Evolutionary conservation across 2,888 invertebrate genomes (phyloP).

Genomic region (Pelosia muscerda): DNA sequence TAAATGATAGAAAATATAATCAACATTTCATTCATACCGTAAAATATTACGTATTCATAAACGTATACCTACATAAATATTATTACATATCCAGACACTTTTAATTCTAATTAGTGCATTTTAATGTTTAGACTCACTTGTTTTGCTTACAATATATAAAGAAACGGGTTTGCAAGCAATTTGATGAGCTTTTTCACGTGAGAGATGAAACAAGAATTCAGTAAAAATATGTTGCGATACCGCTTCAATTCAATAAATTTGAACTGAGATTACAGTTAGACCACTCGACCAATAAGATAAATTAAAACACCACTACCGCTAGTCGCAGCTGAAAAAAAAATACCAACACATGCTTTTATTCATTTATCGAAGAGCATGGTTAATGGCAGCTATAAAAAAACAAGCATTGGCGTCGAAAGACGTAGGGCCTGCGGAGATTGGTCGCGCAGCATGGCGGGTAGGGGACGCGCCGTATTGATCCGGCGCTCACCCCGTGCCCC

Average conservation of each 20-base stretch:
- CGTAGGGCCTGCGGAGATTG: constrained; percentile 84
- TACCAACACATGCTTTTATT: constrained; percentile 80
- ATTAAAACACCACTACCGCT: constrained; percentile 49
- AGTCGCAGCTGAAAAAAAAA: constrained; percentile 48
- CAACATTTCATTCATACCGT: background rate
- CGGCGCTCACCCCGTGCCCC: constrained; percentile 61
- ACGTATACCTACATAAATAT: too few species aligned
- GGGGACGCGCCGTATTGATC: constrained; percentile 79
- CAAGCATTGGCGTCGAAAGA: constrained; percentile 85
- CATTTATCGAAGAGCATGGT: constrained; percentile 82
- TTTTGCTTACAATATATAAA: background rate
- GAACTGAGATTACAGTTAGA: constrained; percentile 26
- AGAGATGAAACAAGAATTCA: background rate
- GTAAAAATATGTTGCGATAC: background rate
- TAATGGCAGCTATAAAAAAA: constrained; percentile 84
- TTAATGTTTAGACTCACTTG: background rate
- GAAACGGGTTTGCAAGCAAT: background rate
- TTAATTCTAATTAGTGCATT: too few species aligned
- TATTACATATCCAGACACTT: background rate
- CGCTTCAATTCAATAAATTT: background rate
- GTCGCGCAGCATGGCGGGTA: constrained; percentile 70
- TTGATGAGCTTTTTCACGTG: background rate
- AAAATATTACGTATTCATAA: too few species aligned
- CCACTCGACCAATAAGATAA: constrained; percentile 38
- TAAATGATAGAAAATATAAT: background rate